Percentiles rank a stretch among this genome's conserved stretches.
Conservation (phyloP, 2,113 vertebrate genomes). For the Pipa parva region DNA sequence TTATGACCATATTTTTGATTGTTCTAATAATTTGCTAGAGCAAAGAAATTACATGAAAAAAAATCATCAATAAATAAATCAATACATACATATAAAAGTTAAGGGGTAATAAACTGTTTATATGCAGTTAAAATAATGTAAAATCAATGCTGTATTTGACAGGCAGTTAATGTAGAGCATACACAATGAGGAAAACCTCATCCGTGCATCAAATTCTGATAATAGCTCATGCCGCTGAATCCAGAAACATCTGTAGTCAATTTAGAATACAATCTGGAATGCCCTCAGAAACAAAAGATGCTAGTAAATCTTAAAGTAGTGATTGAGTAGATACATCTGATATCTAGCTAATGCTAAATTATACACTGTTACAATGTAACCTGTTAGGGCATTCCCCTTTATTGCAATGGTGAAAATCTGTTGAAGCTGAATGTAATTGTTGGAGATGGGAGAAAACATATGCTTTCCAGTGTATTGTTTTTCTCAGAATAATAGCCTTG, state of each 20-base stretch:
- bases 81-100: not conserved
- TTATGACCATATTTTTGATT: conserved; percentile 3
- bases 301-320: no score
- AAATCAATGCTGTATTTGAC: conserved; percentile 15
- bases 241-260: conserved; percentile 25
- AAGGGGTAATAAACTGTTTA: conserved; percentile 5
- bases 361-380: no score
- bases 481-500: no score
- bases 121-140: not conserved
- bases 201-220: conserved; percentile 15
- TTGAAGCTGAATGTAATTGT: no score
- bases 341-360: no score
- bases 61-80: conserved; percentile 6
- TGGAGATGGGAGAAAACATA: no score
- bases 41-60: not conserved
- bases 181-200: not conserved
- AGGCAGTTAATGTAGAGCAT: conserved; percentile 10
- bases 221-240: conserved; percentile 10
- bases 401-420: no score
- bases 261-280: conserved; percentile 29
- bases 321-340: no score
- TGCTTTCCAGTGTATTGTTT: no score
- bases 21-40: not conserved
- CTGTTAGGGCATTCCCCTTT: no score
- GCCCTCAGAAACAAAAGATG: no score